phyloP scores from a whole-genome alignment of 1,140 invertebrate genomes.

The Lutraria rhynchaena region DNA sequence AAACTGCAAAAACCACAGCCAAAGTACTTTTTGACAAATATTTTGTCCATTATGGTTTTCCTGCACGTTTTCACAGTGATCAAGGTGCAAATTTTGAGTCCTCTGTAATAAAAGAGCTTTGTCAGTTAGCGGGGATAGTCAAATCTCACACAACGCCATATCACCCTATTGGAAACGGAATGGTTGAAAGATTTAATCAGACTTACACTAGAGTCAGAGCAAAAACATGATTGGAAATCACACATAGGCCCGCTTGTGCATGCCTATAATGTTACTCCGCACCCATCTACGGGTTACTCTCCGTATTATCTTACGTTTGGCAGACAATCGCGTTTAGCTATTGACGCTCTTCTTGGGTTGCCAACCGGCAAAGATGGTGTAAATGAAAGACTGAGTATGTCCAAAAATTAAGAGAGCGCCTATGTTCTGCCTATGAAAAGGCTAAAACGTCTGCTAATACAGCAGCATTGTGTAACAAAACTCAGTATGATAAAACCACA shows the following conservation, averaged over 20 bases:
- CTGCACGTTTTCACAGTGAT: conserved; percentile 31
- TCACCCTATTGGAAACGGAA: neutral
- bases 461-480: neutral
- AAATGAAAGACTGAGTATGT: conserved; percentile 14
- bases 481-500: conserved; percentile 2
- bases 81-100: conserved; percentile 53
- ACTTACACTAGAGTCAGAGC: neutral
- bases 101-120: conserved; percentile 36
- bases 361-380: neutral
- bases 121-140: neutral
- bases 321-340: neutral
- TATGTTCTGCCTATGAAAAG: neutral
- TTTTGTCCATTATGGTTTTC: no score
- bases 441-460: neutral
- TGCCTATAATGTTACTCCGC: conserved; percentile 14
- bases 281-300: conserved; percentile 7
- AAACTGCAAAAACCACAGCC: conserved; percentile 54
- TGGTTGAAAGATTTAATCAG: neutral
- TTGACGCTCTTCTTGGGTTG: neutral
- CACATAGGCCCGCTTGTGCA: no score
- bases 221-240: no score
- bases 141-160: conserved; percentile 17
- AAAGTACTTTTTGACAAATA: no score
- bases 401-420: conserved; percentile 7
- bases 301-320: conserved; percentile 18